Conservation (phyloP, 2,888 invertebrate species). For the Vesta saturnalis region DNA sequence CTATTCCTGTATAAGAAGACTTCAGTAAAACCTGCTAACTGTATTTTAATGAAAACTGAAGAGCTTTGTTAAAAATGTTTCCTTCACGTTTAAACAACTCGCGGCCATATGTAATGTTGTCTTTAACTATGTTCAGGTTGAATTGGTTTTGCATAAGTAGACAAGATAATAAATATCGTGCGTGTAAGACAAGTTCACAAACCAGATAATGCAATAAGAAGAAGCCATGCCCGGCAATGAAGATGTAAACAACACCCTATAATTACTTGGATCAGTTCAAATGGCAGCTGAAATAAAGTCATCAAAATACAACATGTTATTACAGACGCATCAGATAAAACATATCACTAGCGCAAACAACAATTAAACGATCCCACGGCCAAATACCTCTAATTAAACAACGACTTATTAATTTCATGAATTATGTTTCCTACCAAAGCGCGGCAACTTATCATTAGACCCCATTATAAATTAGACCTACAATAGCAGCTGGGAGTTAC, state of each 20-base stretch:
- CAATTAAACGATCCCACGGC: slow-evolving; percentile 41
- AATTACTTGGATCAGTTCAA: slow-evolving; percentile 34
- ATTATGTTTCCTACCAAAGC: slow-evolving; percentile 40
- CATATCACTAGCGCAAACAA: slow-evolving; percentile 39
- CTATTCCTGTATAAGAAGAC: no score
- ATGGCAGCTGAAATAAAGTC: slow-evolving; percentile 37
- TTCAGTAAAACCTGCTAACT: no score
- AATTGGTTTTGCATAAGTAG: slow-evolving; percentile 25
- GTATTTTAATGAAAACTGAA: background rate
- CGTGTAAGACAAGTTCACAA: slow-evolving; percentile 26
- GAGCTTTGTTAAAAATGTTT: background rate
- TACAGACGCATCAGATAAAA: slow-evolving; percentile 41
- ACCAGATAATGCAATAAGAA: slow-evolving; percentile 30
- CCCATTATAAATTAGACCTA: slow-evolving; percentile 34
- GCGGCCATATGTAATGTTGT: background rate
- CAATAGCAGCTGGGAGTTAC: slow-evolving; percentile 31
- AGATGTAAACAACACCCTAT: slow-evolving; percentile 37
- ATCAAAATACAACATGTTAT: slow-evolving; percentile 36
- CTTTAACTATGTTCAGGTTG: background rate
- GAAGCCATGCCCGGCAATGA: slow-evolving; percentile 30
- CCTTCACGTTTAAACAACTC: background rate
- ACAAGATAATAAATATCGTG: slow-evolving; percentile 29
- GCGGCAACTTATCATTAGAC: slow-evolving; percentile 39
- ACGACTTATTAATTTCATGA: slow-evolving; percentile 43
- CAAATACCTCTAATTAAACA: slow-evolving; percentile 42